Base-by-base conservation (phyloP, 1,140 invertebrate genomes). In the Hormaphis cornu region DNA sequence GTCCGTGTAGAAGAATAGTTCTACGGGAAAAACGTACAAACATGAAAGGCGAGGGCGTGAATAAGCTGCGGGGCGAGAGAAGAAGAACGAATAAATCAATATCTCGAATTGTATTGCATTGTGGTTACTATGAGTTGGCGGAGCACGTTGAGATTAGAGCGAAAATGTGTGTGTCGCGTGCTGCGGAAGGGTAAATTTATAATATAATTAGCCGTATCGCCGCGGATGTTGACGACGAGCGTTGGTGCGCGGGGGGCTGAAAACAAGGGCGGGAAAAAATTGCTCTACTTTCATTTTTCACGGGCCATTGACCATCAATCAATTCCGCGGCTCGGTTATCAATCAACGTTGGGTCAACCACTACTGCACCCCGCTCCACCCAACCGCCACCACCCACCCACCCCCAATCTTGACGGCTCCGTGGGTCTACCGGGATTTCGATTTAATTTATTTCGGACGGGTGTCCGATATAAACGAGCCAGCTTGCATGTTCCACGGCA, bases 371-470 rank as follows among this genome's bases (percentile, higher is more conserved):
- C 26, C n/a, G 28, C 10, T 42, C 40, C 59, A 18, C 59, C n/a
- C n/a, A n/a, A n/a, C n/a, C n/a, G n/a, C n/a, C n/a, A n/a, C n/a
- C n/a, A n/a, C n/a, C n/a, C n/a, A n/a, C n/a, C n/a, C n/a, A n/a
- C n/a, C n/a, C n/a, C n/a, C n/a, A n/a, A n/a, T n/a, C n/a, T n/a
- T n/a, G n/a, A n/a, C n/a, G 30, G 28, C 18, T 22, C 18, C 14
- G 53, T 37, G 30, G 26, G 59, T 33, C 59, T 63, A 33, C 18
- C 24, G 42, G 28, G 61, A 66, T 48, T 66, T 66, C 61, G 61
- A 66, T 66, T 66, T 66, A 66, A 66, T 66, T 66, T 66, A 66
- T 66, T 66, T 66, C 30, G 20, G 61, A 50, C 59, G 61, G 61
- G 44, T 33, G 61, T 48, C 61, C 24, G 44, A 66, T 46, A 48